A percentile compares a stretch with the other conserved stretches of the same genome.
phyloP scores from a whole-genome alignment of 2,888 invertebrate genomes.

The Cryptus armator region DNA sequence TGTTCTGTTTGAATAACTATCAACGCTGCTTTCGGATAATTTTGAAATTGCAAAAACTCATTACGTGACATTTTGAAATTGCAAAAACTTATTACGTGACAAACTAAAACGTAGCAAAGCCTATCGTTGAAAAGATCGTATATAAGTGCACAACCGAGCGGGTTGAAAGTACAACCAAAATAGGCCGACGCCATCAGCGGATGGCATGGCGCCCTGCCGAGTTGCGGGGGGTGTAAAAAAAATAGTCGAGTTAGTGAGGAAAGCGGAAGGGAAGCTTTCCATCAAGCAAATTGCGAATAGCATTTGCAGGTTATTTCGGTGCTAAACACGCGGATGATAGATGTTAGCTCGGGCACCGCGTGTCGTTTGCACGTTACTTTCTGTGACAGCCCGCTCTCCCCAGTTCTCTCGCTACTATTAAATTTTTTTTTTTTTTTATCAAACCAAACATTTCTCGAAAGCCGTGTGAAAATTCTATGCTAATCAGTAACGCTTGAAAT shows the following conservation, averaged over 20 bases:
- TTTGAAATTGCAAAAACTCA: not conserved
- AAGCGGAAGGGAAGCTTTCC: constrained; percentile 41
- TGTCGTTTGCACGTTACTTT: constrained; percentile 40
- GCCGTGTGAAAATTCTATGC: not conserved
- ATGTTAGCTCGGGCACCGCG: constrained; percentile 40
- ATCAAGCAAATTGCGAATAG: constrained; percentile 53
- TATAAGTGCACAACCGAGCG: constrained; percentile 5
- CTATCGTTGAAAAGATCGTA: constrained; percentile 13
- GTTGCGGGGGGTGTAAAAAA: not conserved
- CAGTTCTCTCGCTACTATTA: not conserved
- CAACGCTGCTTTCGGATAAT: not conserved
- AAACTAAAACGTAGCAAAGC: not conserved
- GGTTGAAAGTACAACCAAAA: constrained; percentile 15
- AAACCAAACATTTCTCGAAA: constrained; percentile 4
- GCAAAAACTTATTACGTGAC: not conserved
- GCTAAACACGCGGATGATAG: constrained; percentile 53
- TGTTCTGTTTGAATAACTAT: not conserved
- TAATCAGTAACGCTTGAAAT: not conserved
- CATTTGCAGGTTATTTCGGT: constrained; percentile 49
- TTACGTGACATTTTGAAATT: not conserved
- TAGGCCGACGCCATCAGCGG: constrained; percentile 19
- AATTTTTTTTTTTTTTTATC: constrained; percentile 1
- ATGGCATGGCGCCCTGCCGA: constrained; percentile 22
- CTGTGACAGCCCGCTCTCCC: constrained; percentile 32
- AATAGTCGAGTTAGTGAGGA: constrained; percentile 24